Evolutionary conservation across 2,113 vertebrate species (phyloP).

Genomic region (Bolborhynchus lineola): DNA sequence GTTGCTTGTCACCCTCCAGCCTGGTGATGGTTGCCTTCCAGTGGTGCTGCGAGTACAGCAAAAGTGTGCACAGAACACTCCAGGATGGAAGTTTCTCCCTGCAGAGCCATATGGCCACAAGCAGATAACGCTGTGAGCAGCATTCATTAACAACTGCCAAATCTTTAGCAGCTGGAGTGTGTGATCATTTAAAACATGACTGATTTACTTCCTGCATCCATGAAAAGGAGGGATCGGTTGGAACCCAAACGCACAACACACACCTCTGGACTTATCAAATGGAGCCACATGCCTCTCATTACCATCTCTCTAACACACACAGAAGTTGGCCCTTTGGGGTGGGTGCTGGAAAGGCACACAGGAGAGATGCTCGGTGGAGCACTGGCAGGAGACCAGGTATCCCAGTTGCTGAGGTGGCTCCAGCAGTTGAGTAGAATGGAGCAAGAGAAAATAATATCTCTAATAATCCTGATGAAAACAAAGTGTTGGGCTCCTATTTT

Average conservation of each 20-base stretch:
- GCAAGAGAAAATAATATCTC: background rate
- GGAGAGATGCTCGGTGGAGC: background rate
- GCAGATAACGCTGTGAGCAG: conserved; percentile 46
- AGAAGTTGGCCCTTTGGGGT: background rate
- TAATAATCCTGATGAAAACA: background rate
- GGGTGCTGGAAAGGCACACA: background rate
- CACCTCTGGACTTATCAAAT: conserved; percentile 37
- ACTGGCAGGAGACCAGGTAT: conserved; percentile 8
- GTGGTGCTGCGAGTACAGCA: fast-evolving
- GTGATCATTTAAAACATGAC: conserved; percentile 55
- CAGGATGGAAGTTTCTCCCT: conserved; percentile 33
- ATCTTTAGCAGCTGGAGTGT: conserved; percentile 65
- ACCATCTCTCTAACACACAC: background rate
- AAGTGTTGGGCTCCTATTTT: background rate
- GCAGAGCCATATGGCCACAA: conserved; percentile 46
- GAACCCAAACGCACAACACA: conserved; percentile 18
- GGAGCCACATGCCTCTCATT: conserved; percentile 26
- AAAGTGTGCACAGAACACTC: conserved; percentile 13
- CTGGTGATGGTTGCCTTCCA: background rate
- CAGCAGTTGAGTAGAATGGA: background rate
- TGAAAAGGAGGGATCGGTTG: conserved; percentile 11
- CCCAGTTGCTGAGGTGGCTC: background rate
- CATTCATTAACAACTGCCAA: conserved; percentile 59
- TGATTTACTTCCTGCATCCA: conserved; percentile 64
- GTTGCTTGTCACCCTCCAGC: background rate